A percentile compares a stretch with the other conserved stretches of the same genome.
These are phyloP conservation scores for Limosa lapponica DNA, from an alignment of 2,797 vertebrate genomes.

Conservation along the genomic window DNA sequence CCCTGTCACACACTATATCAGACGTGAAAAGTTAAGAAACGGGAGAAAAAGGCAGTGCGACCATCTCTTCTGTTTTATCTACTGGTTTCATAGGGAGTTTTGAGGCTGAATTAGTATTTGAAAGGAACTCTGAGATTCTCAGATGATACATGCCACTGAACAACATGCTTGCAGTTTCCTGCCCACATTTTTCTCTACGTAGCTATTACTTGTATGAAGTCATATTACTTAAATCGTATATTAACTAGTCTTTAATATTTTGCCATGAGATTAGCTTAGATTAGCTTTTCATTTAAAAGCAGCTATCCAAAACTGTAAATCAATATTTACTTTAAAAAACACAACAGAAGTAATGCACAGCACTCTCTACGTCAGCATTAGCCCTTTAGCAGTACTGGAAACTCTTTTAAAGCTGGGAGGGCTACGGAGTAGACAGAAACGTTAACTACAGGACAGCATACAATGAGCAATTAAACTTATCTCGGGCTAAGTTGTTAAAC, in stretches of 20 bases:
- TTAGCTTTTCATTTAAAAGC: not conserved
- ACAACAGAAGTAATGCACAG: not conserved
- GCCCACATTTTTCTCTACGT: not conserved
- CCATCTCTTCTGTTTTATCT: conserved; percentile 2
- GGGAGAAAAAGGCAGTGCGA: not conserved
- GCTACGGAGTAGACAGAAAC: not conserved
- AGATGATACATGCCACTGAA: not conserved
- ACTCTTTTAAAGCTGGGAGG: not conserved
- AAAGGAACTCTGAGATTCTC: conserved; percentile 16
- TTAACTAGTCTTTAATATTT: not conserved
- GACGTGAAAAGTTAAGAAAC: conserved; percentile 16
- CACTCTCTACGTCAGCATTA: not conserved
- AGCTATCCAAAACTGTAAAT: not conserved
- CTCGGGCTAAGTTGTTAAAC: not conserved
- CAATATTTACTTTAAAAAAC: not conserved
- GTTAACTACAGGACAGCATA: not conserved
- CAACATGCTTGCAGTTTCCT: not conserved
- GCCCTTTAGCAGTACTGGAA: not conserved
- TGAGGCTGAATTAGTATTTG: conserved; percentile 24
- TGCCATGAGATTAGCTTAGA: not conserved
- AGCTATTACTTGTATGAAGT: not conserved
- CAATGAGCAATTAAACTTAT: not conserved
- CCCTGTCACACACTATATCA: not conserved
- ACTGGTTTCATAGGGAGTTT: not conserved
- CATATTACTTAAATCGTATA: not conserved